Conservation (phyloP, 1,140 invertebrate genomes). For the Aethina tumida region DNA sequence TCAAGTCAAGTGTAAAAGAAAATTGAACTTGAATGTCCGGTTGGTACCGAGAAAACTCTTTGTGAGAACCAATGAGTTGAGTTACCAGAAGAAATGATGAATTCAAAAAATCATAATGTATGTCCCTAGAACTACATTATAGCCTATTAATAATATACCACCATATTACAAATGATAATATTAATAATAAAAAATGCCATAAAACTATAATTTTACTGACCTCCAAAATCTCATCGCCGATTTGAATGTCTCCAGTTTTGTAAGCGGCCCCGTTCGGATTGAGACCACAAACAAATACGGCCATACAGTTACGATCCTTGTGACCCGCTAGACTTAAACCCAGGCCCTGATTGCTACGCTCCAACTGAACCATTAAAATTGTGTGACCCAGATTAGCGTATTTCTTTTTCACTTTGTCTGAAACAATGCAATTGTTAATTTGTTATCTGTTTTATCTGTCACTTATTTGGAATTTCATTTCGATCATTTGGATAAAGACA, state of each 20-base stretch:
- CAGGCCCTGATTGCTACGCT: slow-evolving; percentile 49
- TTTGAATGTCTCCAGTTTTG: slow-evolving; percentile 63
- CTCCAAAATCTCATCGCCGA: slow-evolving; percentile 95
- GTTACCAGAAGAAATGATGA: no score
- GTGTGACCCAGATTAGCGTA: slow-evolving; percentile 67
- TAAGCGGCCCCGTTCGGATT: slow-evolving; percentile 77
- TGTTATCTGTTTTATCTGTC: no score
- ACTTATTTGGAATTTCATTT: no score
- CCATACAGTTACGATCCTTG: slow-evolving; percentile 89
- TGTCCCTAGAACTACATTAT: neutral
- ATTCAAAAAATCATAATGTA: no score
- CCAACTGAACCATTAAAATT: slow-evolving; percentile 63
- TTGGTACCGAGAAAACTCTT: no score
- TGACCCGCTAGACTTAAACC: slow-evolving; percentile 92
- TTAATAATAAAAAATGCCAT: neutral
- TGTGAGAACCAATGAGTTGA: no score
- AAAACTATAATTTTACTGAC: slow-evolving; percentile 40
- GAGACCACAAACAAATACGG: slow-evolving; percentile 90
- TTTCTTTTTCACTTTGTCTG: slow-evolving; percentile 87
- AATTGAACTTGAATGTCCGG: no score
- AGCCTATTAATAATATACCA: no score
- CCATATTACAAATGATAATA: no score
- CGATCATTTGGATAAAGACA: no score
- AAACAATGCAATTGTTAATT: slow-evolving; percentile 24
- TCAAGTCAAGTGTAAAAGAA: no score